Base-by-base conservation (phyloP, 2,888 invertebrate genomes). In the Gnatocerus cornutus region DNA sequence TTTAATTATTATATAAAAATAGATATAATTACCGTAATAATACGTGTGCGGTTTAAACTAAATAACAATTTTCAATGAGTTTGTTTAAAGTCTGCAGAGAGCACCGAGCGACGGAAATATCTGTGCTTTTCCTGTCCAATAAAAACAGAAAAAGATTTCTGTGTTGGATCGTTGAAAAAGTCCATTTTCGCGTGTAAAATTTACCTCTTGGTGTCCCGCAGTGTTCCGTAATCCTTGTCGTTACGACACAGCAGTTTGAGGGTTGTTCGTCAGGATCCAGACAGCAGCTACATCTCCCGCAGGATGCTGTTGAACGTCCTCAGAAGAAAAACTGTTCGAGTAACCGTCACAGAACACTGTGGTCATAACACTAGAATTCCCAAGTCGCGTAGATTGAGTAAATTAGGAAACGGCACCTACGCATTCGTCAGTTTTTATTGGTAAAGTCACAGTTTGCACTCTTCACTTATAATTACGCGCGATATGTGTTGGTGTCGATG, bases 341-440 rank as follows among this genome's bases (percentile, higher is more conserved):
- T 33, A 33, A 29, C 63, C n/a, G 43, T 13, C 67, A 63, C 68
- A 33, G 45, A 56, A 56, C 56, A 48, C 63, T 16, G 43, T 30
- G 52, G 45, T 64, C 58, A 55, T 64, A 52, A 33, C 62, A 62
- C 63, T 10, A 61, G 30, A 59, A 61, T 64, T 72, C 73, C 71
- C 71, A 71, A 67, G 58, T 37, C 74, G 73, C 73, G 75, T 74
- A 71, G 76, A 75, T 74, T 76, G 70, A 75, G 81, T 80, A 82
- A 82, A 82, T 82, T 80, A 82, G 82, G 82, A 82, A 82, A 82
- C 78, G 76, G 75, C 80, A 77, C 82, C 79, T 74, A 82, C 82
- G 78, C 79, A 70, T 74, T 77, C 71, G 73, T 78, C 77, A 76
- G 74, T 77, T 77, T 77, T 79, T 78, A 76, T 78, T 76, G 75